phyloP scores from a whole-genome alignment of 2,888 invertebrate species.

The Andrena marginata region DNA sequence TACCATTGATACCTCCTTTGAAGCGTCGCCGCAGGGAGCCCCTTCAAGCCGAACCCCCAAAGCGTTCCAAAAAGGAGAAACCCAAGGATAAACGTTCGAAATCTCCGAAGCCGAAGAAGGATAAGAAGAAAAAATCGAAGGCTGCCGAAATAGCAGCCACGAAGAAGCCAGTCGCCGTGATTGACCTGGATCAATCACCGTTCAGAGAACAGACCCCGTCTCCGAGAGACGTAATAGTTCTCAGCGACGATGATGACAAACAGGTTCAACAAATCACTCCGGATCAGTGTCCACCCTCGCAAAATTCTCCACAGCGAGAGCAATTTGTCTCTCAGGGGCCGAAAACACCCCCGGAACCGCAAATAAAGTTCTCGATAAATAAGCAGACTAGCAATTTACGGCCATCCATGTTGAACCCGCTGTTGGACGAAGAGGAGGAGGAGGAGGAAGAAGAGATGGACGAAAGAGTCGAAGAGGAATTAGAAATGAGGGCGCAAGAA shows the following conservation, averaged over 20 bases:
- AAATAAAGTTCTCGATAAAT: constrained; percentile 88
- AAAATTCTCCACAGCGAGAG: constrained; percentile 77
- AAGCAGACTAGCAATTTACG: constrained; percentile 81
- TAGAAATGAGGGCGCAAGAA: constrained; percentile 83
- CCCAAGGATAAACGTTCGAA: constrained; percentile 81
- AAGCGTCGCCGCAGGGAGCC: constrained; percentile 85
- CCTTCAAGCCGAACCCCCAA: constrained; percentile 77
- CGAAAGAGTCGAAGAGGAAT: constrained; percentile 82
- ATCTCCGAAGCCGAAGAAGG: constrained; percentile 81
- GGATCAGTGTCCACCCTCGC: constrained; percentile 75
- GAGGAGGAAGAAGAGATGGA: constrained; percentile 82
- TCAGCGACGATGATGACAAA: constrained; percentile 92
- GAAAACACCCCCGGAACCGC: constrained; percentile 91
- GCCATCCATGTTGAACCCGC: constrained; percentile 86
- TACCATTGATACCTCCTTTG: constrained; percentile 80
- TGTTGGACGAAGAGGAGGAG: constrained; percentile 86
- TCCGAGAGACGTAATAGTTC: constrained; percentile 92
- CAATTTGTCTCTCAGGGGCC: constrained; percentile 86
- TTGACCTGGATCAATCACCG: constrained; percentile 94
- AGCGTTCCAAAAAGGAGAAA: constrained; percentile 84
- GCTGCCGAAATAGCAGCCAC: constrained; percentile 86
- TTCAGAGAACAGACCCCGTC: constrained; percentile 93
- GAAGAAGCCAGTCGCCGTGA: constrained; percentile 93
- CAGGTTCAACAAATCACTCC: constrained; percentile 76
- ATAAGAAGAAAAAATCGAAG: constrained; percentile 83